Evolutionary conservation across 1,140 invertebrate genomes (phyloP), one percentile per base, ranked within the genome.

Genomic region (Pseudomyrmex pallidus): DNA sequence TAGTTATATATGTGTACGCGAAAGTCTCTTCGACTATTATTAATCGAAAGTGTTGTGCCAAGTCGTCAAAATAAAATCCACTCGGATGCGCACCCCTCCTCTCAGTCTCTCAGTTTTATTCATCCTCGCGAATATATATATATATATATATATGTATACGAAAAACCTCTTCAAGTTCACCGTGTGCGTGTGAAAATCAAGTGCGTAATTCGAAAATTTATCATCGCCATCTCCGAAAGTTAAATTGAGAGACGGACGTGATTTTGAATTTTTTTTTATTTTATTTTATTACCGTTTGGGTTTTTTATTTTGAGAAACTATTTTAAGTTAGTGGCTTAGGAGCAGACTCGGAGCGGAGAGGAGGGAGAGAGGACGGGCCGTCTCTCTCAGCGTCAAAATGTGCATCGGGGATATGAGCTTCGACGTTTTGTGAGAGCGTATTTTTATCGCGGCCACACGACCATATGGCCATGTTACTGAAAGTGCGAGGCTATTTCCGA

Each of bases 21-120:
- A 66, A 48, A 83, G 76, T 86, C 83, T 84, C 85, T 85, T 82
- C 80, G 66, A 87, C 74, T 87, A 83, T 86, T 84, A 85, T 88
- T 89, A 87, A 87, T 86, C 76, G 77, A 76, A 83, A 83, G 63
- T 86, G 64, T 77, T 82, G 85, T 88, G 87, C 88, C 90, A 90
- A 90, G 84, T 77, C 74, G 77, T 84, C 57, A 59, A 88, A 89
- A 87, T 89, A 86, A 56, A 77, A 72, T 67, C 66, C 67, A 52
- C 74, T 68, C 66, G 64, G 72, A 20, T 17, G 57, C 44, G 25
- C 50, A 20, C 48, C 22, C 22, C 46, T 52, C 52, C 5, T 35
- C 35, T 35, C 5, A 7, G 4, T 35, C 35, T 35, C 4, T 35
- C 7, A 5, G 35, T 35, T 35, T 35, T 35, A 35, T 35, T 35